Base-by-base conservation (phyloP, 2,797 vertebrate genomes). In the Poliocrania exsul region DNA sequence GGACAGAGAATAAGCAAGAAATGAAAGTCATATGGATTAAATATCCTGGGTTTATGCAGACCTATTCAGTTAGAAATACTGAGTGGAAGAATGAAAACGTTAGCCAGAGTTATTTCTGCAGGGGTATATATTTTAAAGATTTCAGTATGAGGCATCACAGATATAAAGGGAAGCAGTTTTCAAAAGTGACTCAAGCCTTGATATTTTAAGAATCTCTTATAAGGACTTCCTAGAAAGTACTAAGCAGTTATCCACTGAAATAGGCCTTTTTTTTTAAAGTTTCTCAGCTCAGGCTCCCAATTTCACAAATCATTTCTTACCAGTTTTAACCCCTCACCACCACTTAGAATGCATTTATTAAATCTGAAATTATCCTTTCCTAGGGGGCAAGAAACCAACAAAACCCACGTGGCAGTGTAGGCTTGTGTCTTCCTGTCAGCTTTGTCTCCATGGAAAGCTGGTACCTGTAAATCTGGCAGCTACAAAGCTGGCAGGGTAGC, bases 101-200 rank as follows among this genome's bases (percentile, higher is more conserved):
- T 65, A 93, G 64, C 84, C 67, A 78, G 74, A 91, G 91, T 85
- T 78, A 78, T 89, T 96, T 93, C 61, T 90, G 79, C 70, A 86
- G 26, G 42, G 53, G n/a, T 35, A 85, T 94, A 31, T 81, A 81
- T 83, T 90, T 80, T 94, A 79, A 91, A 93, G 80, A 64, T 65
- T 93, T 93, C 86, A 89, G 35, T 61, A 88, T 93, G 91, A 93
- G 85, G 33, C 75, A 84, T 95, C 75, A 75, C 17, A 88, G 91
- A 88, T 92, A 89, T 56, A 92, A 96, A 93, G 75, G 91, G 84
- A 95, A 92, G 44, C 84, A 83, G 31, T 93, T 97, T 94, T 86
- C 72, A 88, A 81, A 90, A 87, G 72, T 74, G 1, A 75, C 51
- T 96, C 90, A 92, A 84, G 78, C 80, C 70, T 89, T 62, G 81